Evolutionary conservation across 2,888 invertebrate species (phyloP).

Genomic region (Rapana venosa): DNA sequence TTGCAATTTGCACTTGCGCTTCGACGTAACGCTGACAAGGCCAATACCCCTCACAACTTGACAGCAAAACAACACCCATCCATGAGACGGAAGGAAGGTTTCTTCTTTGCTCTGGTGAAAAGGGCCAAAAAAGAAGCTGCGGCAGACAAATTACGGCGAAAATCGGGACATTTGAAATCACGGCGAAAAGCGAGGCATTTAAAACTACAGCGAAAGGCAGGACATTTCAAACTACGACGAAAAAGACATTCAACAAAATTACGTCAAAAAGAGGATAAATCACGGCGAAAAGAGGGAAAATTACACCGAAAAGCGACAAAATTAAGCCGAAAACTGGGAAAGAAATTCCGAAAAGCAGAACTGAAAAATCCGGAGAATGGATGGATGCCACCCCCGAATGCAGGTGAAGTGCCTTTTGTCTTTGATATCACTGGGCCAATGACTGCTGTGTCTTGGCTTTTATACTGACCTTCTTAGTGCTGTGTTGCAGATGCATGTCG

Average conservation of each 20-base stretch:
- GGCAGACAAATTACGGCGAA: too few relatives aligned
- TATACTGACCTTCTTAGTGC: neutral
- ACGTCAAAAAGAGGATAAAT: neutral
- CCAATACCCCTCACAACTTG: too few relatives aligned
- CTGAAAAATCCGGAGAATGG: neutral
- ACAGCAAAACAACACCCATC: too few relatives aligned
- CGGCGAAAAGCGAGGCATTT: neutral
- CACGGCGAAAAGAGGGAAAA: neutral
- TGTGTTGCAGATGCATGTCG: neutral
- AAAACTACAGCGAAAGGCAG: neutral
- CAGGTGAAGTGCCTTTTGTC: neutral
- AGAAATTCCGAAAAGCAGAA: neutral
- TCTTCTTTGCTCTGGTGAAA: too few relatives aligned
- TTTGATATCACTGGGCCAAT: neutral
- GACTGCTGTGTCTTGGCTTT: neutral
- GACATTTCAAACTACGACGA: neutral
- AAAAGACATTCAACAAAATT: neutral
- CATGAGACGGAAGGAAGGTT: too few relatives aligned
- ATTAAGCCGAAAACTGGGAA: neutral
- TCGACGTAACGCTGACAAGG: too few relatives aligned
- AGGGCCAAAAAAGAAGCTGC: too few relatives aligned
- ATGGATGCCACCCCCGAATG: neutral
- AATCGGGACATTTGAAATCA: neutral
- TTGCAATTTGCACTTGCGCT: too few relatives aligned
- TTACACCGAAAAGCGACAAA: too few relatives aligned